Evolutionary conservation across 1,140 invertebrate species (phyloP), one percentile per base, ranked within the genome.

Genomic region (Diuraphis noxia): DNA sequence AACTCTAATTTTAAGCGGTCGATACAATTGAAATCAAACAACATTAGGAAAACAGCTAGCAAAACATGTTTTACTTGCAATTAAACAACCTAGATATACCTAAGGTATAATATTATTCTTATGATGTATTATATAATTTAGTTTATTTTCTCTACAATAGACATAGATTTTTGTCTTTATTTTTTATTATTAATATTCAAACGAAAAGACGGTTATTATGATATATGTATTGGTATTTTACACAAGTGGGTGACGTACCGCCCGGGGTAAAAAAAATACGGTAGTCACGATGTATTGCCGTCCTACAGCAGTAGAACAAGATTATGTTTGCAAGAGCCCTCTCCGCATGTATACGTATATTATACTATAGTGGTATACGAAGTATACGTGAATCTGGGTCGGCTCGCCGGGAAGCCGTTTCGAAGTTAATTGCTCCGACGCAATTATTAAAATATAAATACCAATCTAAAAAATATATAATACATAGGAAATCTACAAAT

Each of bases 331-430:
- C 43, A 52, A 21, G 2, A 46, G 85, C 85, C 46, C 21, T 52
- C 34, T 52, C 34, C 13, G 13, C 19, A n/a, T n/a, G 30, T 17
- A 17, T 13, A 41, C 19, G 19, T 49, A 43, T 40, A n/a, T 30
- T 38, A 87, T 38, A 56, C 6, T 52, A 86, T 49, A 85, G 34
- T 86, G 21, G 63, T 88, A 88, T 8, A 63, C 23, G 1, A 34
- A 30, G 43, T 38, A n/a, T n/a, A 23, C 7, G 3, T 40, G 86
- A 30, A 91, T 38, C 43, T 91, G 34, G 89, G 89, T 91, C 89
- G 43, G 25, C 88, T 72, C 72, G n/a, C 88, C 63, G 41, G 72
- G 88, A 90, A 90, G 72, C 77, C 89, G 36, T 82, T 90, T 90
- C 43, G 77, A 79, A 91, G 82, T 91, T 91, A 91, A 91, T 91